Percentiles rank a stretch among this genome's conserved stretches.
Conservation (phyloP, 2,888 invertebrate genomes). For the Melipona bicolor region DNA sequence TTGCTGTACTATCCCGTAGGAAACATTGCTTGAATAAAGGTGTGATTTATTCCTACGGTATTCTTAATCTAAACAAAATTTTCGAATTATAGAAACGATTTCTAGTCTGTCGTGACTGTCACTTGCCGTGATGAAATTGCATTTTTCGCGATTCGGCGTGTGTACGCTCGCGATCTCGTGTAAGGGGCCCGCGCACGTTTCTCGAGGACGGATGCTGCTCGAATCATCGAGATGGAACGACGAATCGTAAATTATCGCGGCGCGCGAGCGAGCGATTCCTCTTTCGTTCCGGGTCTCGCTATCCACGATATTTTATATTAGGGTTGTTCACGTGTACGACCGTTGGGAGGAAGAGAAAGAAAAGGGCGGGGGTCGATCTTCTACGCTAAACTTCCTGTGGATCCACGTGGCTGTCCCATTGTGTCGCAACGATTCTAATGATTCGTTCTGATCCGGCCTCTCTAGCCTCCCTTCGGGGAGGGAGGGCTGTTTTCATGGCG, state of each 20-base stretch:
- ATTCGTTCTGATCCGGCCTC: slow-evolving; percentile 82
- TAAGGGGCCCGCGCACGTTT: background rate
- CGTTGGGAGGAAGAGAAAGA: slow-evolving; percentile 28
- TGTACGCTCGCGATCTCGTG: too few relatives aligned
- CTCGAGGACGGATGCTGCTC: slow-evolving; percentile 4
- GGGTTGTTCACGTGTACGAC: slow-evolving; percentile 71
- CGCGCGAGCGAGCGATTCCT: slow-evolving; percentile 62
- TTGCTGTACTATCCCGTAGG: too few relatives aligned
- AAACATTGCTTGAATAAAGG: too few relatives aligned
- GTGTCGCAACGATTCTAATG: slow-evolving; percentile 79
- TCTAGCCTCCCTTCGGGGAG: slow-evolving; percentile 50
- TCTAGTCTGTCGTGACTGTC: background rate
- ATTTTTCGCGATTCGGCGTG: background rate
- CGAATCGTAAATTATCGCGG: slow-evolving; percentile 76
- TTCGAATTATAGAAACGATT: background rate
- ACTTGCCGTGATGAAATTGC: background rate
- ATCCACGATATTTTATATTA: slow-evolving; percentile 76
- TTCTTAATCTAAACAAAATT: too few relatives aligned
- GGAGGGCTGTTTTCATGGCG: slow-evolving; percentile 40
- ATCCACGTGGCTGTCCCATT: slow-evolving; percentile 76
- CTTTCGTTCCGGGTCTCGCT: slow-evolving; percentile 73
- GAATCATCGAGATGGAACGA: slow-evolving; percentile 46
- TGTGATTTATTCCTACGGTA: too few relatives aligned
- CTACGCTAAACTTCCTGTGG: slow-evolving; percentile 82
- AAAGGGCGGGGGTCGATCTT: slow-evolving; percentile 6